Base-by-base conservation (phyloP, 2,113 vertebrate genomes). In the cattle (Bos taurus) region DNA sequence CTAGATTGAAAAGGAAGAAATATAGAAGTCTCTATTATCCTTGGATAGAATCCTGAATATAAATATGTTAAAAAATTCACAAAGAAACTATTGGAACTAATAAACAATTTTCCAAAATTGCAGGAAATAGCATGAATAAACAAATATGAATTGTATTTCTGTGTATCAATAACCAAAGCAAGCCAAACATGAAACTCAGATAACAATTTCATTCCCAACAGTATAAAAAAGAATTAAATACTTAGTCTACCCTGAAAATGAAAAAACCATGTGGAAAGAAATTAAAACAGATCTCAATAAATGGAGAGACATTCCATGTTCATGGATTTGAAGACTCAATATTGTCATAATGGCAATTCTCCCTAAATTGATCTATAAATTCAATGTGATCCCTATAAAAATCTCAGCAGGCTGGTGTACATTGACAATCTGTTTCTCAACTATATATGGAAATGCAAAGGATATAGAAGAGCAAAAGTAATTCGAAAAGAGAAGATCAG, bases 271-370 rank as follows among this genome's bases (percentile, higher is more conserved):
- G 10, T 59, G 16, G 7, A 86, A 25, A 96, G 78, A 95, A 96
- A 97, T 96, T 91, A 80, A 96, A 97, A 89, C 9, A 36, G 21
- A 74, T 67, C 52, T 90, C 94, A 98, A 87, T 92, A 96, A 96
- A 62, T 81, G 67, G 64, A 59, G 14, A 96, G 86, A 67, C 48
- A 98, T 96, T 89, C 95, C 89, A 97, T 94, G 92, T 98, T 96
- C 95, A 96, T 98, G 92, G 78, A 97, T 95, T 93, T 95, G 81
- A 95, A 90, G 36, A 40, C 16, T 97, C 56, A 11, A 52, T 92
- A 88, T 88, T 95, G 36, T 90, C 64, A 94, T 60, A 43, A 92
- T 59, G 30, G 48, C 50, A 95, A 43, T 97, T 97, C 78, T 84
- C 52, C 36, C 26, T 17, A 94, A 88, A 95, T 77, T 94, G 64